phyloP scores from a whole-genome alignment of 2,113 vertebrate species.

The Xiphorhynchus elegans region DNA sequence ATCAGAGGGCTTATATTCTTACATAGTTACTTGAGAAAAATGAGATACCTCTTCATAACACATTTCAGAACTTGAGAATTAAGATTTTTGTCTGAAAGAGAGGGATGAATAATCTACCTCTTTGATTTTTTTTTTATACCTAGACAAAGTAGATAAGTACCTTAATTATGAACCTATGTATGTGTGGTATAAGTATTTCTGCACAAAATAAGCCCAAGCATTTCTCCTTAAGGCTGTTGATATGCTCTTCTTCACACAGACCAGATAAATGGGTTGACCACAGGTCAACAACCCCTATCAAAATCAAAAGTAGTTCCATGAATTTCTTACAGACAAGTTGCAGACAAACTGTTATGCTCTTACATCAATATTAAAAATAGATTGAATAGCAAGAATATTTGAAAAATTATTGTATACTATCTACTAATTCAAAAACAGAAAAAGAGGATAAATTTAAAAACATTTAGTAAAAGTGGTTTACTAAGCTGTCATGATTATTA shows the following conservation, averaged over 20 bases:
- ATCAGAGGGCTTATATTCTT: background rate
- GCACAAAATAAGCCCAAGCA: background rate
- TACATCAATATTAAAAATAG: background rate
- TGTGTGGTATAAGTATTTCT: background rate
- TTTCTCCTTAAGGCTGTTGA: background rate
- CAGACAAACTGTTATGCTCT: background rate
- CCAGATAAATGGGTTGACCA: background rate
- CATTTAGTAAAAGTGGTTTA: background rate
- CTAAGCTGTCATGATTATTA: background rate
- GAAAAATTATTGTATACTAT: background rate
- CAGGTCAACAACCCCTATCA: background rate
- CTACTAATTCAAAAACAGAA: background rate
- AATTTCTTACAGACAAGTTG: background rate
- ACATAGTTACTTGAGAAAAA: background rate
- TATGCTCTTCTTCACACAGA: background rate
- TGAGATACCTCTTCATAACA: background rate
- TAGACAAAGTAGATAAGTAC: background rate
- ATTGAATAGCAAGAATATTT: background rate
- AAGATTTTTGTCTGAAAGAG: background rate
- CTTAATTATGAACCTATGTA: background rate
- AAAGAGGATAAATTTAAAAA: background rate
- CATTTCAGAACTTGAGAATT: background rate
- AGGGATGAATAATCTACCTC: background rate
- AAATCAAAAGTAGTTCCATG: background rate
- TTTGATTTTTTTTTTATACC: background rate